phyloP scores from a whole-genome alignment of 1,140 invertebrate species.

The Orius laevigatus region DNA sequence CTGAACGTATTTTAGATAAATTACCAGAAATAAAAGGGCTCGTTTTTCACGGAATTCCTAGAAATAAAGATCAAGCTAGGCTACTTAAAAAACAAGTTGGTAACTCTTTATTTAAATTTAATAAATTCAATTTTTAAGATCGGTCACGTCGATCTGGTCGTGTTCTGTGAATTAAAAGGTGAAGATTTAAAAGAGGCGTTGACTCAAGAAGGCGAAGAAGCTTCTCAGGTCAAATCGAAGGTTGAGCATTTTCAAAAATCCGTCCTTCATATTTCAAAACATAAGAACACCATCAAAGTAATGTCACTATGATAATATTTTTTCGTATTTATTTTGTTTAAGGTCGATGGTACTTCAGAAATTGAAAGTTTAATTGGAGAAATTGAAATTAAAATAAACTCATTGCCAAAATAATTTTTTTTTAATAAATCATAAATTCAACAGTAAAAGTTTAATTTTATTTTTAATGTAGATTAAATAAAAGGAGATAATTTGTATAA shows the following conservation, averaged over 20 bases:
- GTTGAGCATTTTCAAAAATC: slow-evolving; percentile 15
- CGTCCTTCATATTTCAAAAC: slow-evolving; percentile 8
- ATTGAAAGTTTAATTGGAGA: too few relatives aligned
- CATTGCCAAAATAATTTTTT: too few relatives aligned
- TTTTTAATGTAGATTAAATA: too few relatives aligned
- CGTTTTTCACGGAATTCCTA: slow-evolving; percentile 13
- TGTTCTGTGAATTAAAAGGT: slow-evolving; percentile 12
- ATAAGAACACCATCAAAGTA: slow-evolving; percentile 14
- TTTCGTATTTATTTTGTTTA: too few relatives aligned
- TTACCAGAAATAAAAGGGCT: slow-evolving; percentile 13
- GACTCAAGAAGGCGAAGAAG: slow-evolving; percentile 7
- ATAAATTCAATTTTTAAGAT: slow-evolving; percentile 6
- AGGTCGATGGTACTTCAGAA: too few relatives aligned
- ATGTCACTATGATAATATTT: background rate
- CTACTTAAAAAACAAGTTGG: slow-evolving; percentile 13
- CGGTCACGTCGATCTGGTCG: slow-evolving; percentile 8
- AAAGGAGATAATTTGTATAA: too few relatives aligned
- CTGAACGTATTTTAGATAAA: slow-evolving; percentile 11
- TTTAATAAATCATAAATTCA: too few relatives aligned
- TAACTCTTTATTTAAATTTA: too few relatives aligned
- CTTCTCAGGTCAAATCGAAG: slow-evolving; percentile 5
- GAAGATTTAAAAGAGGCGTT: slow-evolving; percentile 5
- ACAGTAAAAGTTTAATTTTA: too few relatives aligned
- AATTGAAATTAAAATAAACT: too few relatives aligned
- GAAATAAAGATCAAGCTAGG: slow-evolving; percentile 11